phyloP scores from a whole-genome alignment of 2,113 vertebrate species.

The Carassius auratus region DNA sequence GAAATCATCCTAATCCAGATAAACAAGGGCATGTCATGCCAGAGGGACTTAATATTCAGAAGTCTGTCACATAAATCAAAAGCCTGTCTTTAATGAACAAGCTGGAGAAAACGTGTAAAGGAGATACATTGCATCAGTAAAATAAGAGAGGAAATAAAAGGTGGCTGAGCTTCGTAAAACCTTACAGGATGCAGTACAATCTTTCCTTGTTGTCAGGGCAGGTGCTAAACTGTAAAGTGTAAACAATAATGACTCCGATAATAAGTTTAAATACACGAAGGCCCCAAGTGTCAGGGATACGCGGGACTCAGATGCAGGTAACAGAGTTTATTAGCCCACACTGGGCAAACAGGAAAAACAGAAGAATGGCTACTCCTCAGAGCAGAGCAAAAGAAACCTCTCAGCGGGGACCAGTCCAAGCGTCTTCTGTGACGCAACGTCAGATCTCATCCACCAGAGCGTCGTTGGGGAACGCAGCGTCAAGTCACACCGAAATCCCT shows the following conservation, averaged over 20 bases:
- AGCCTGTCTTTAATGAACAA: slow-evolving; percentile 3
- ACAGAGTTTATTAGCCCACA: too few species aligned
- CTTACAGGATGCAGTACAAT: neutral
- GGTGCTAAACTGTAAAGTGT: neutral
- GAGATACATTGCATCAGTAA: neutral
- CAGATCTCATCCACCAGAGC: too few species aligned
- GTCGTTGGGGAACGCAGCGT: too few species aligned
- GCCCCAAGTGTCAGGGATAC: slow-evolving; percentile 15
- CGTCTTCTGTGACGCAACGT: too few species aligned
- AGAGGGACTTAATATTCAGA: neutral
- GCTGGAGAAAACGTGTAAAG: neutral
- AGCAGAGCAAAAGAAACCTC: too few species aligned
- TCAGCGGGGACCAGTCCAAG: too few species aligned
- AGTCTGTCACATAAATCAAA: slow-evolving; percentile 9
- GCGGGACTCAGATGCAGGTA: too few species aligned
- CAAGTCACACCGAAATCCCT: too few species aligned
- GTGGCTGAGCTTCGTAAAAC: neutral
- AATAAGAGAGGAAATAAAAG: slow-evolving; percentile 1
- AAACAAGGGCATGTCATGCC: slow-evolving; percentile 4
- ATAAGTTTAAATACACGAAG: slow-evolving; percentile 11
- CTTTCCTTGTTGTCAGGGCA: neutral
- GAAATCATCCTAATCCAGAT: neutral
- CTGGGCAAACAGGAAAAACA: too few species aligned
- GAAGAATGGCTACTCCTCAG: too few species aligned
- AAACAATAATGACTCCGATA: slow-evolving; percentile 18